Conservation (phyloP, 2,797 vertebrate genomes). For the Erpetoichthys calabaricus region DNA sequence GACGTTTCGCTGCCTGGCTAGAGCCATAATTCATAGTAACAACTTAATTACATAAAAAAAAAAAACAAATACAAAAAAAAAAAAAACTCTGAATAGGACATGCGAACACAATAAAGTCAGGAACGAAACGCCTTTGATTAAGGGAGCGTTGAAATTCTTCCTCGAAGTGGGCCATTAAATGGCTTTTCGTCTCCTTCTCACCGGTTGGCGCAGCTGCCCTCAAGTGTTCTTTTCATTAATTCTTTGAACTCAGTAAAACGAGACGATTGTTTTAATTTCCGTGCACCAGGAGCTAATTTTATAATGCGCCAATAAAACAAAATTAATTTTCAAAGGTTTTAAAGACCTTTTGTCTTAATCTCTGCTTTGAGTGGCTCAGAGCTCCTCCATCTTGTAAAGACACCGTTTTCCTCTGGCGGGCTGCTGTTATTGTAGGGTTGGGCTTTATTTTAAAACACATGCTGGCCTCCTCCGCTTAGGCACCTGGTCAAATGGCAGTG, state of each 20-base stretch:
- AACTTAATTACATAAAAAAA: background rate
- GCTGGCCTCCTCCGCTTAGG: conserved; percentile 16
- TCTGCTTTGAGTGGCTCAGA: conserved; percentile 42
- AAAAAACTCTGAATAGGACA: too few relatives aligned
- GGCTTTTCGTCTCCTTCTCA: background rate
- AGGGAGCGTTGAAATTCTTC: background rate
- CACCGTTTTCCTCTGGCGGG: conserved; percentile 17
- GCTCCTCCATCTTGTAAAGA: conserved; percentile 39
- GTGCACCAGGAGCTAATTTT: conserved; percentile 36
- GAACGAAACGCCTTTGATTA: background rate
- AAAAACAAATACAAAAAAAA: too few relatives aligned
- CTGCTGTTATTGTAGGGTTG: conserved; percentile 35
- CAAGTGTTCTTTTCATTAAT: conserved; percentile 35
- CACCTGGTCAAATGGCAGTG: too few relatives aligned
- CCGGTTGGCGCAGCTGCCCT: conserved; percentile 29
- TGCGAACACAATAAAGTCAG: background rate
- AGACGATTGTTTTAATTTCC: conserved; percentile 38
- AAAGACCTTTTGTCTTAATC: conserved; percentile 39
- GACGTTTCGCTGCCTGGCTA: background rate
- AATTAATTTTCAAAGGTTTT: conserved; percentile 42
- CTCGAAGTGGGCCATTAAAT: background rate
- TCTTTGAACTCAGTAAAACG: conserved; percentile 37
- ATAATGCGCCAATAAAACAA: conserved; percentile 49
- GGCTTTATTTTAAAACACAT: conserved; percentile 31
- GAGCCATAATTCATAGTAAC: background rate